Evolutionary conservation across 2,797 vertebrate genomes (phyloP).

Genomic region (Bradypodion ventrale): DNA sequence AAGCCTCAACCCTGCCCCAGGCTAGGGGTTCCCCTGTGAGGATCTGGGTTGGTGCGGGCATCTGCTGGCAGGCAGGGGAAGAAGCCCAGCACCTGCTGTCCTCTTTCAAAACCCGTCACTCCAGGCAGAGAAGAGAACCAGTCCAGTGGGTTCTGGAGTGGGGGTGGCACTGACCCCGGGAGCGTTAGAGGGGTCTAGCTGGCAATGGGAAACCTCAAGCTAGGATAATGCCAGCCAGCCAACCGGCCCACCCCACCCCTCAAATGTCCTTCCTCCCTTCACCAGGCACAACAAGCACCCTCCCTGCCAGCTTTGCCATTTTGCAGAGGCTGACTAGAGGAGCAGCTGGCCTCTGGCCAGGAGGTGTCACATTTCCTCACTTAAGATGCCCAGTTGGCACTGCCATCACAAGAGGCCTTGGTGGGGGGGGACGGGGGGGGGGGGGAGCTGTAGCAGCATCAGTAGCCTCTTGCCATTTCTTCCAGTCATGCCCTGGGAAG

Average conservation of each 20-base stretch:
- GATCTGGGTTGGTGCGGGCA: not conserved
- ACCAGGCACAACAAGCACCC: not conserved
- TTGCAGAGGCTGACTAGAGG: not conserved
- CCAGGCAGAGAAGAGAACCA: no score
- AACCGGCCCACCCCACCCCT: no score
- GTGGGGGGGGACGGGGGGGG: no score
- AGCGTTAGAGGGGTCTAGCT: not conserved
- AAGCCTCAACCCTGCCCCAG: no score
- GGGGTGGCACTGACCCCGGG: no score
- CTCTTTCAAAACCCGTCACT: no score
- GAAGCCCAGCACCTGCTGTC: no score
- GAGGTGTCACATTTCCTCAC: not conserved
- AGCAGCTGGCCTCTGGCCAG: not conserved
- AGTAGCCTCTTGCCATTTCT: not conserved
- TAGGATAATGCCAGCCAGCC: not conserved
- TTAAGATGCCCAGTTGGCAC: not conserved
- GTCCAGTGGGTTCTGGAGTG: not conserved
- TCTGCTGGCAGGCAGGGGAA: not conserved
- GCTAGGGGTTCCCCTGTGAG: not conserved
- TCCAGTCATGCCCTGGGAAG: no score
- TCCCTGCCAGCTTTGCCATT: no score
- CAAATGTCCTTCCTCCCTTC: not conserved
- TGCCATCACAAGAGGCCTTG: not conserved
- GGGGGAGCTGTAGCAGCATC: no score
- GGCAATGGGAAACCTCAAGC: not conserved